Percentiles rank a stretch among this genome's conserved stretches.
These are phyloP conservation scores for Polydrusus pterygomalis DNA, from an alignment of 2,888 invertebrate species.

Conservation along the genomic window DNA sequence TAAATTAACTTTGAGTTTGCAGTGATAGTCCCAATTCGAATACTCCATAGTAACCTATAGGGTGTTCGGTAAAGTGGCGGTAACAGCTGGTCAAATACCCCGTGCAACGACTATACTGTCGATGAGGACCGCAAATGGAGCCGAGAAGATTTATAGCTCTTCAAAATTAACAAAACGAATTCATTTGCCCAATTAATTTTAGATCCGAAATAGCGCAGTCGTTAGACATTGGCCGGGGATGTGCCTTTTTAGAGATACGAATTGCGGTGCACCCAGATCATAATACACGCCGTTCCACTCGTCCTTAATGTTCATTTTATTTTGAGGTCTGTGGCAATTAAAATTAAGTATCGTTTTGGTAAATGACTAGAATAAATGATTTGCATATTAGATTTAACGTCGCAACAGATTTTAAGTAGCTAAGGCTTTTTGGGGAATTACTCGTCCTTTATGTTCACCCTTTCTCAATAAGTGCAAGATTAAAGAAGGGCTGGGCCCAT, in stretches of 20 bases:
- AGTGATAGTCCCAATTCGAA: conserved; percentile 46
- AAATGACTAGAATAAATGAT: conserved; percentile 41
- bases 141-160: conserved; percentile 70
- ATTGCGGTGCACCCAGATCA: conserved; percentile 54
- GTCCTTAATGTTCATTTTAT: conserved; percentile 52
- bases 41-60: conserved; percentile 51
- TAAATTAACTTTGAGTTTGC: conserved; percentile 22
- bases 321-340: conserved; percentile 42
- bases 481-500: no score
- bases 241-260: conserved; percentile 52
- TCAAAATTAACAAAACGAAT: conserved; percentile 72
- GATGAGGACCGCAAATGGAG: conserved; percentile 70
- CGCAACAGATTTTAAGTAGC: conserved; percentile 14
- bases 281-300: conserved; percentile 53
- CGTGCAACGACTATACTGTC: conserved; percentile 62
- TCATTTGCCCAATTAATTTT: conserved; percentile 71
- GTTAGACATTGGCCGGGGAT: conserved; percentile 49
- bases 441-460: neutral
- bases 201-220: conserved; percentile 63
- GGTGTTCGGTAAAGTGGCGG: conserved; percentile 57
- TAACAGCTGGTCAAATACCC: conserved; percentile 69
- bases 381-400: conserved; percentile 38
- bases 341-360: conserved; percentile 39
- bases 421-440: neutral
- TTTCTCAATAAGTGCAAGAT: neutral